Base-by-base conservation (phyloP, 2,113 vertebrate species). In the Panurus biarmicus region DNA sequence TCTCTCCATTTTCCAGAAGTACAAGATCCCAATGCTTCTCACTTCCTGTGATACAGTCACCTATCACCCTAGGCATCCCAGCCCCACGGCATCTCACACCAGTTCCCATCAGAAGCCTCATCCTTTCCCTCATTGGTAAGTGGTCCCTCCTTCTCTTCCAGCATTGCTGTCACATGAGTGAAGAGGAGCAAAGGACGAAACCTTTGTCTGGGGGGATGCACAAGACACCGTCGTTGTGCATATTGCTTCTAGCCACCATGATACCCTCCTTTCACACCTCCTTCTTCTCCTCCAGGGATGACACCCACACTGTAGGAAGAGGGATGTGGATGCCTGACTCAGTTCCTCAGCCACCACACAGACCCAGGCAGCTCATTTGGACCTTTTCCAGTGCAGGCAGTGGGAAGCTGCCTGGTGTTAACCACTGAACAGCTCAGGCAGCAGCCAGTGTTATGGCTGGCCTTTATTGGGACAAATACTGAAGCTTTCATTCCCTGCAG, bases 361-460 rank as follows among this genome's bases (percentile, higher is more conserved):
- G 24, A 18, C 10, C 7, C 21, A 40, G 47, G 53, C 42, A 54
- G 38, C 28, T 76, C 22, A 1, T 13, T 42, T 26, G 44, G n/a
- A 87, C 9, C 16, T 67, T 75, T 53, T 35, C 24, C 62, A 57
- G 56, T 3, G 7, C n/a, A 38, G 33, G 23, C 56, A 40, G 47
- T 38, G 26, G 51, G 56, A 51, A 36, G 45, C 24, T 61, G 31
- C 15, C 62, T 53, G 42, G 5, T 62, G 53, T 44, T 57, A 67
- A 5, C n/a, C 72, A 21, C 57, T 1, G 1, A 19, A 19, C 26
- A 71, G 36, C n/a, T 35, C 66, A 48, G 47, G 24, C 0, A 0
- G 71, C 28, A 75, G 18, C 31, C 10, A 2, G 8, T 13, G 3
- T 21, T 71, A 5, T 10, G 12, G 13, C 24, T 67, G 57, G 18